These are phyloP conservation scores for Morpho helenor DNA, from an alignment of 2,888 invertebrate genomes.

Conservation along the genomic window DNA sequence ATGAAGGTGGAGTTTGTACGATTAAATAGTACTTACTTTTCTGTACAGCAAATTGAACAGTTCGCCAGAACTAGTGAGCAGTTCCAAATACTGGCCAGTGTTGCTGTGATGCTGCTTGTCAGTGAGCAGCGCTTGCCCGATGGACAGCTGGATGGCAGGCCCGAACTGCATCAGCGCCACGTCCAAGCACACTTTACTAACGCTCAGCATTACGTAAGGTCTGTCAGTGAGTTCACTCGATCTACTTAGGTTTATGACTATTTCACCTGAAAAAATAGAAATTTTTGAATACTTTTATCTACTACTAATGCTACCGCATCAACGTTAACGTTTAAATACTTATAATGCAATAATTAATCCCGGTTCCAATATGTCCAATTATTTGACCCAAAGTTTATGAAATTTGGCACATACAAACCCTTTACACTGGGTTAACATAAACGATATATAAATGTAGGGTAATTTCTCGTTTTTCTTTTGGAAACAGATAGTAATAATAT, in stretches of 20 bases:
- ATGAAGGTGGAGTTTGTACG: no score
- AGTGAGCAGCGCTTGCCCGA: conserved; percentile 68
- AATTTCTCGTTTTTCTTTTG: no score
- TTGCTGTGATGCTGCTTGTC: conserved; percentile 87
- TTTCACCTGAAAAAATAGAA: conserved; percentile 56
- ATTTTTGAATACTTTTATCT: neutral
- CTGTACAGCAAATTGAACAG: conserved; percentile 86
- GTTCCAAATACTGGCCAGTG: conserved; percentile 87
- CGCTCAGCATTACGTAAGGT: conserved; percentile 85
- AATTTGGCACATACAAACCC: no score
- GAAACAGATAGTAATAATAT: no score
- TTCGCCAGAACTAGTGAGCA: conserved; percentile 83
- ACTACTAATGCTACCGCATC: neutral
- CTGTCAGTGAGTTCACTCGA: conserved; percentile 82
- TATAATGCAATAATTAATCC: no score
- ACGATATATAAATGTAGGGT: no score
- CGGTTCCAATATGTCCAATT: no score
- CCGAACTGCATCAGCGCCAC: conserved; percentile 89
- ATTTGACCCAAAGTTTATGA: no score
- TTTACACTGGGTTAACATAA: no score
- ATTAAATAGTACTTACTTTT: conserved; percentile 4
- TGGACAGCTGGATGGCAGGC: conserved; percentile 84
- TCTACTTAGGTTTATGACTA: conserved; percentile 82
- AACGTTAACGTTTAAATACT: no score
- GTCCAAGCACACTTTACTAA: conserved; percentile 85